Base-by-base conservation (phyloP, 2,113 vertebrate genomes). In the Uropsilus gracilis region DNA sequence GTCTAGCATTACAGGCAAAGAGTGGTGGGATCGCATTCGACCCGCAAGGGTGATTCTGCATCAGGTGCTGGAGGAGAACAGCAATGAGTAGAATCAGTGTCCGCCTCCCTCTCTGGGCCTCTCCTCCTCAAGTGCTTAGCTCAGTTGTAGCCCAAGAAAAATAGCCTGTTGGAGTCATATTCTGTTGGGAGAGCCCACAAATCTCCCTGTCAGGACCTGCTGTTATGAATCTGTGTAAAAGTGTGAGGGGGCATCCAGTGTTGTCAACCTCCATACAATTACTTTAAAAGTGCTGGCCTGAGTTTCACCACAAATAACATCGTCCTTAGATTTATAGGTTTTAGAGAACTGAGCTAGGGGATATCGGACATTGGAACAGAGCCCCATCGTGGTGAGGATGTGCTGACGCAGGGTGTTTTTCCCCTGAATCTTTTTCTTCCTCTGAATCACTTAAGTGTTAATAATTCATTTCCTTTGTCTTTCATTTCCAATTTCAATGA, bases 241-340 rank as follows among this genome's bases (percentile, higher is more conserved):
- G 50, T 94, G 78, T 84, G 39, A 28, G 73, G 81, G 86, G 26
- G 20, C 69, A 59, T n/a, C 78, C 55, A 2, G 68, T 73, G 69
- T 83, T 86, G 86, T 94, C 94, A 95, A 90, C 66, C 6, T 80
- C 78, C 76, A 72, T 92, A 50, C 64, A 96, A 91, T 95, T 95
- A 86, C 90, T 96, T 90, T 89, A 84, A 93, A 71, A 94, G 87
- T 91, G 91, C 76, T 89, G 92, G 59, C 94, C 72, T 72, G 92
- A 55, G 46, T 76, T 95, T 94, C 75, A 89, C 3, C 64, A 81
- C 89, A 91, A 91, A 93, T 95, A 84, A 89, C 59, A 39, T 12
- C 22, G 37, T 59, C 34, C 75, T 86, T 68, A 76, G 93, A 97
- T 93, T 94, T 94, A 95, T 55, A 63, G 73, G 75, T 75, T 89